Conservation (phyloP, 2,888 invertebrate genomes). For the Crepidodera aurea region DNA sequence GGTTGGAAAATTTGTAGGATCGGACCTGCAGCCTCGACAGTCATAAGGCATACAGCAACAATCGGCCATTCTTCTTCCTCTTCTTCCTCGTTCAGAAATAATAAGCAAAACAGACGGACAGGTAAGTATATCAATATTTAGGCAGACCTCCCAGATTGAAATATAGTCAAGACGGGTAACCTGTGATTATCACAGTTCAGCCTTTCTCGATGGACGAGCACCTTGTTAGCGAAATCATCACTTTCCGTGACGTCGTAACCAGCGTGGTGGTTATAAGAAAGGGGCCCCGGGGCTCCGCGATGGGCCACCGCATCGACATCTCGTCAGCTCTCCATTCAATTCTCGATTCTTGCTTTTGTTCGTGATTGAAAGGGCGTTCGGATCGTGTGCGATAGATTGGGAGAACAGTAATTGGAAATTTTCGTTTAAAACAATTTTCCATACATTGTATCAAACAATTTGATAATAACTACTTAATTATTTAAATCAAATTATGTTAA, state of each 20-base stretch:
- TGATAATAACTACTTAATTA: too few species aligned
- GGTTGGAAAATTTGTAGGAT: too few species aligned
- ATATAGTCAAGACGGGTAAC: slow-evolving; percentile 51
- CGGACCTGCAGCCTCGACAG: not conserved
- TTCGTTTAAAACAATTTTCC: not conserved
- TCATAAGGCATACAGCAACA: not conserved
- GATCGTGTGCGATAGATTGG: slow-evolving; percentile 10
- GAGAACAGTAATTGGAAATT: not conserved
- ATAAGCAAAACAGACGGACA: slow-evolving; percentile 35
- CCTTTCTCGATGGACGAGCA: slow-evolving; percentile 56
- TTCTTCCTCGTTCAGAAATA: slow-evolving; percentile 25
- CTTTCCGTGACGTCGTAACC: slow-evolving; percentile 54
- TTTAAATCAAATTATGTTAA: too few species aligned
- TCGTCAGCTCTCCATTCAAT: not conserved
- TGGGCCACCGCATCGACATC: slow-evolving; percentile 28
- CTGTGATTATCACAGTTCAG: slow-evolving; percentile 58
- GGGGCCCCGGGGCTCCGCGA: slow-evolving; percentile 35
- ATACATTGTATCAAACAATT: too few species aligned
- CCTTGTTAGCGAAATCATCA: slow-evolving; percentile 61
- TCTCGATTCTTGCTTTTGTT: not conserved
- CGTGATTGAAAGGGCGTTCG: slow-evolving; percentile 11
- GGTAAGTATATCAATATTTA: slow-evolving; percentile 39
- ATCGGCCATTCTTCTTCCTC: not conserved
- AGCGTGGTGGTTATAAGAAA: slow-evolving; percentile 35
- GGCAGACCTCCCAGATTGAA: slow-evolving; percentile 55